Evolutionary conservation across 2,113 vertebrate genomes (phyloP).

Genomic region (Paratilapia polleni): DNA sequence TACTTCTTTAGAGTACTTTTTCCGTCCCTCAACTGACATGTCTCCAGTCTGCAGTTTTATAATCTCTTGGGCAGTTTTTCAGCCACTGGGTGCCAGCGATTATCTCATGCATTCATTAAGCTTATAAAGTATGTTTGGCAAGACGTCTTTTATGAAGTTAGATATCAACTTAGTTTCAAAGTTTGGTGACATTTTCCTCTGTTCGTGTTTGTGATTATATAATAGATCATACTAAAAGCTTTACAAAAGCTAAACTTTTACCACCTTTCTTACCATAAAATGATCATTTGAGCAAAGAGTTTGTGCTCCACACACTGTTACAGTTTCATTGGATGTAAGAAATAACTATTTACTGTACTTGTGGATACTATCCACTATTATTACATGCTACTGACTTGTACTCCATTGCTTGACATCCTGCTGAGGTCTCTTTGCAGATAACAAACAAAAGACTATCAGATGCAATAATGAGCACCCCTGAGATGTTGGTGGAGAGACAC

Average conservation of each 20-base stretch:
- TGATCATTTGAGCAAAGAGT: not conserved
- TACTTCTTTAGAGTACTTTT: not conserved
- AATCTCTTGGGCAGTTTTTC: not conserved
- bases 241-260: not conserved
- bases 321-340: not conserved
- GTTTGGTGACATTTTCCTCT: not conserved
- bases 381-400: not conserved
- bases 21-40: not conserved
- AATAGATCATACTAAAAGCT: not conserved
- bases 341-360: not conserved
- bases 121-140: not conserved
- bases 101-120: conserved; percentile 27
- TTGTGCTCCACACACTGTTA: not conserved
- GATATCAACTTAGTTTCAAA: not conserved
- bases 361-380: not conserved
- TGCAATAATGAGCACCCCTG: conserved; percentile 19
- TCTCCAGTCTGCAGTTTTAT: not conserved
- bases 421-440: conserved; percentile 11
- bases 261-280: not conserved
- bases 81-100: not conserved
- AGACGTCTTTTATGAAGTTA: conserved; percentile 16
- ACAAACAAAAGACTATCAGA: conserved; percentile 17
- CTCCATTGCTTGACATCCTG: not conserved
- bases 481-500: conserved; percentile 15
- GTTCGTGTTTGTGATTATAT: not conserved